These are phyloP conservation scores for Labrus mixtus DNA, from an alignment of 2,113 vertebrate genomes.

Conservation along the genomic window DNA sequence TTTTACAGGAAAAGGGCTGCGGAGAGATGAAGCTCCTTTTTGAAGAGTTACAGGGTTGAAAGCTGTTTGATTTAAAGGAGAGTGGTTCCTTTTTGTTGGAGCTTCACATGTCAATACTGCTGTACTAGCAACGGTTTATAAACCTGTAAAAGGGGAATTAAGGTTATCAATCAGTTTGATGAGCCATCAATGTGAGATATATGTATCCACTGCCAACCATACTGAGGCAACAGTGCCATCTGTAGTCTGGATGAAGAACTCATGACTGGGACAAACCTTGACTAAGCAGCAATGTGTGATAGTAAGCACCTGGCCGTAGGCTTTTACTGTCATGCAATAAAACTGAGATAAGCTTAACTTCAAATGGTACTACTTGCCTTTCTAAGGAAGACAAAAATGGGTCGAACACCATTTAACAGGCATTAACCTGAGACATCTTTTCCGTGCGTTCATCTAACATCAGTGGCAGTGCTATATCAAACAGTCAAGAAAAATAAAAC, in stretches of 20 bases:
- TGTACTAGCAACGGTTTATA: slow-evolving; percentile 63
- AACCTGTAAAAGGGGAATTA: slow-evolving; percentile 64
- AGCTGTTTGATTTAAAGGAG: slow-evolving; percentile 57
- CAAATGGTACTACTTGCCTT: slow-evolving; percentile 16
- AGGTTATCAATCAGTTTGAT: slow-evolving; percentile 71
- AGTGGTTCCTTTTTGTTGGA: slow-evolving; percentile 41
- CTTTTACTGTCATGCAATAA: background rate
- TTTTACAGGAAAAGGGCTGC: slow-evolving; percentile 70
- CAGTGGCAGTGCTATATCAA: no score
- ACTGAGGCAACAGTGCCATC: slow-evolving; percentile 83
- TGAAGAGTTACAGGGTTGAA: slow-evolving; percentile 62
- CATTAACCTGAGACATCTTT: slow-evolving; percentile 42
- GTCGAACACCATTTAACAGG: slow-evolving; percentile 26
- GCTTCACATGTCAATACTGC: slow-evolving; percentile 41
- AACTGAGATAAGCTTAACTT: slow-evolving; percentile 7
- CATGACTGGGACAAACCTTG: background rate
- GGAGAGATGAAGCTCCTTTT: slow-evolving; percentile 52
- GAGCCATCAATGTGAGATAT: slow-evolving; percentile 46
- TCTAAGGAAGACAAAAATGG: slow-evolving; percentile 5
- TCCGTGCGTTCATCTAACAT: slow-evolving; percentile 25
- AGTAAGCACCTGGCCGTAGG: slow-evolving; percentile 16
- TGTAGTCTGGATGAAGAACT: slow-evolving; percentile 79
- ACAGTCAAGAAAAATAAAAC: slow-evolving; percentile 48
- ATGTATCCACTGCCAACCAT: slow-evolving; percentile 27
- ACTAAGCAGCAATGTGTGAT: slow-evolving; percentile 30